phyloP scores from a whole-genome alignment of 2,113 vertebrate species.

The Cariama cristata region DNA sequence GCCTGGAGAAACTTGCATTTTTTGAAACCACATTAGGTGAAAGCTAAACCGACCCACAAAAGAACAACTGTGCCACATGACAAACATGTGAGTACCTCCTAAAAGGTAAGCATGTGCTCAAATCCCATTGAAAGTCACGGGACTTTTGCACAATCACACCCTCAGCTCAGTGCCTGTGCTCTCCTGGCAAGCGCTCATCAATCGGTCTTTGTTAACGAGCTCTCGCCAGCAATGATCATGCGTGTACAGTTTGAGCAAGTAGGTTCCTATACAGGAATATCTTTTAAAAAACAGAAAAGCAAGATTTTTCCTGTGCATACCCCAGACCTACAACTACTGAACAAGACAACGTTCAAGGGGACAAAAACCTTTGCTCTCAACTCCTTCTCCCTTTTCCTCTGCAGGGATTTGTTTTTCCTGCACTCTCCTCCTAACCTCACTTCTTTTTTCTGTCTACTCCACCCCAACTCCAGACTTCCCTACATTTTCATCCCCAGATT shows the following conservation, averaged over 20 bases:
- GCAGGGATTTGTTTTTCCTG: not conserved
- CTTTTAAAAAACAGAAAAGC: not conserved
- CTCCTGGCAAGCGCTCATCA: not conserved
- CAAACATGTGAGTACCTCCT: not conserved
- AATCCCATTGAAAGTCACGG: not conserved
- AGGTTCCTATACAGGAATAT: not conserved
- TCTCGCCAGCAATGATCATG: not conserved
- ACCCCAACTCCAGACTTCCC: not conserved
- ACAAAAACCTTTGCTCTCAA: not conserved
- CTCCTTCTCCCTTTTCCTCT: not conserved
- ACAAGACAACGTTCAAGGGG: not conserved
- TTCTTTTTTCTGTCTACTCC: not conserved
- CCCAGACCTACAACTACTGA: not conserved
- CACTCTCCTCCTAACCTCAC: not conserved
- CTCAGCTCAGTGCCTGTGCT: accelerated
- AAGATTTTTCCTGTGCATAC: not conserved
- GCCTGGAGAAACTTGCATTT: not conserved
- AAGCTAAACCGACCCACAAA: not conserved
- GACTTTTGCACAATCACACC: not conserved
- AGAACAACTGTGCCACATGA: not conserved
- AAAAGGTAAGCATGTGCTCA: not conserved
- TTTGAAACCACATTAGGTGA: not conserved
- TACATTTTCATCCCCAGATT: not conserved
- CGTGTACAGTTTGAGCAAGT: accelerated
- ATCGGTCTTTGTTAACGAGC: accelerated